A percentile compares a stretch with the other conserved stretches of the same genome.
Conservation (phyloP, 2,888 invertebrate genomes). For the Rhamphomyia laevipes region DNA sequence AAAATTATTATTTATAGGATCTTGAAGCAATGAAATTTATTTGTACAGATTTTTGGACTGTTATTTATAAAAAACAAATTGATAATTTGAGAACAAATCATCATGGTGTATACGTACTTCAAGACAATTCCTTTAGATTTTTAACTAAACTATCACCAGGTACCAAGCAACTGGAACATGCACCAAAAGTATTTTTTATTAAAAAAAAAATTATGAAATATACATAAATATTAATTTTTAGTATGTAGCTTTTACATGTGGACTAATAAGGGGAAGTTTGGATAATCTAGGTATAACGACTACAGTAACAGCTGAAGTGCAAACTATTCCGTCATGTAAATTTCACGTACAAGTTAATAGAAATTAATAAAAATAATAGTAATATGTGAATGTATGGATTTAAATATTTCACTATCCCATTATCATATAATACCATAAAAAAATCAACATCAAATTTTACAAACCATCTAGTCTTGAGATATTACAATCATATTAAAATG, state of each 20-base stretch:
- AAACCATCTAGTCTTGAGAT: too few relatives aligned
- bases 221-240: slow-evolving; percentile 29
- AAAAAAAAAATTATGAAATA: background rate
- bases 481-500: too few relatives aligned
- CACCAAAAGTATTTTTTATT: slow-evolving; percentile 54
- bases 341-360: slow-evolving; percentile 83
- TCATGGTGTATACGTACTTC: slow-evolving; percentile 94
- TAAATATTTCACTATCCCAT: too few relatives aligned
- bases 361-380: slow-evolving; percentile 34
- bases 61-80: slow-evolving; percentile 94
- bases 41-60: slow-evolving; percentile 98
- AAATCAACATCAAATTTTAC: too few relatives aligned
- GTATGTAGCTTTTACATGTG: slow-evolving; percentile 92
- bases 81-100: slow-evolving; percentile 94
- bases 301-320: slow-evolving; percentile 90
- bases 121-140: slow-evolving; percentile 90
- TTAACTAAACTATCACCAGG: slow-evolving; percentile 77
- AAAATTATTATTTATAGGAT: slow-evolving; percentile 34
- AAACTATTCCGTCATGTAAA: slow-evolving; percentile 83
- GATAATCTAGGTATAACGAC: slow-evolving; percentile 89
- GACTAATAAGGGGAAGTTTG: slow-evolving; percentile 85
- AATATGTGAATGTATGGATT: too few relatives aligned
- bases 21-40: slow-evolving; percentile 96
- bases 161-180: slow-evolving; percentile 82
- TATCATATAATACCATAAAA: too few relatives aligned